Base-by-base conservation (phyloP, 2,113 vertebrate species). In the Alethe diademata region DNA sequence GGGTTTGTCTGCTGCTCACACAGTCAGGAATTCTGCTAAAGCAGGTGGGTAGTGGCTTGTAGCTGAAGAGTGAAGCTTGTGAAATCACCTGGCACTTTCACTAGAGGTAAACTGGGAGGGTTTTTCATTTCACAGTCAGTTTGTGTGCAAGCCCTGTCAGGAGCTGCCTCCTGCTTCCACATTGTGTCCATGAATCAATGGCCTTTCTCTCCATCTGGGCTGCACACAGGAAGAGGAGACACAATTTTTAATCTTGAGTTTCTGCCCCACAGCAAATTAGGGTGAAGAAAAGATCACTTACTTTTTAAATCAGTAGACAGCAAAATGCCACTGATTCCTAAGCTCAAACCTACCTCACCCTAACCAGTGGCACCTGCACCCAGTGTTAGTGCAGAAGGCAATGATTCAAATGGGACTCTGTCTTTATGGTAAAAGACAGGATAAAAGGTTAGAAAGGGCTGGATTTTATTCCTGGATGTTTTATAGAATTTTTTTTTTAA, bases 181-280 rank as follows among this genome's bases (percentile, higher is more conserved):
- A 6, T 29, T 0, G 0, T 43, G 29, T 25, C 53, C 45, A 3
- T 15, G 45, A 53, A 25, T 3, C 31, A 20, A 25, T 71, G 40
- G 54, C 78, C 84, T 87, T 58, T 60, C 11, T 7, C 29, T 84
- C 12, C n/a, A 35, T 38, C 47, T 35, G 24, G 51, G 45, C 43
- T 91, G 61, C 40, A 8, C 14, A 11, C 43, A 18, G 26, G 29
- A 45, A 33, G n/a, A 42, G 11, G 35, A 54, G n/a, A 43, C 33
- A 29, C 20, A 66, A 6, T 14, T 87, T 91, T 36, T 25, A n/a
- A 56, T 87, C 35, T 60, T 36, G 22, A 62, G 26, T 2, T 36
- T 48, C 70, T 83, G 50, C 36, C 36, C 26, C 24, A 31, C 61
- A 60, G 54, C 26, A 78, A 51, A 71, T 71, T 29, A 66, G 35